A percentile compares a stretch with the other conserved stretches of the same genome.
phyloP scores from a whole-genome alignment of 2,113 vertebrate species.

The Balaeniceps rex region DNA sequence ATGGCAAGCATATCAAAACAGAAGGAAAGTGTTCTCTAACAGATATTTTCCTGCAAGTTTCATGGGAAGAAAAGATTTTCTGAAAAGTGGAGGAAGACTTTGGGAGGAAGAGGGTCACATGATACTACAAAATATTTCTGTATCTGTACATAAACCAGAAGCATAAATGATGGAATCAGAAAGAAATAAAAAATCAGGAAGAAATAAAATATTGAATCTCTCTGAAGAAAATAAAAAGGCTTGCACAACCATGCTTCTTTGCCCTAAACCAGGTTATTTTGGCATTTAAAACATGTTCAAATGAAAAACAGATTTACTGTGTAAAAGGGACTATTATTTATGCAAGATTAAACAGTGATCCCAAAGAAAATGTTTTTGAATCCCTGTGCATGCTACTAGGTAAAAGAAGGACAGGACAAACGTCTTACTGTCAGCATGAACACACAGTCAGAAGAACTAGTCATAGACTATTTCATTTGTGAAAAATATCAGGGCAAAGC shows the following conservation, averaged over 20 bases:
- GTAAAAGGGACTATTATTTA: neutral
- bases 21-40: neutral
- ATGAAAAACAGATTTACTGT: neutral
- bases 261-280: neutral
- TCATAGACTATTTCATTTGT: neutral
- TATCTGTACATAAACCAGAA: neutral
- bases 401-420: neutral
- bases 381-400: neutral
- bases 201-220: neutral
- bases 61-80: neutral
- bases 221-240: neutral
- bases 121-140: neutral
- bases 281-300: neutral
- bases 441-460: neutral
- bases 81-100: neutral
- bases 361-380: neutral
- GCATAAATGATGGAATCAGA: neutral
- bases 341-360: neutral
- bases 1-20: neutral
- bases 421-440: neutral
- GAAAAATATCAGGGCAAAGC: neutral
- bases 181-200: neutral
- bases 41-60: neutral
- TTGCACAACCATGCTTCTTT: neutral
- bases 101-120: neutral